Base-by-base conservation (phyloP, 23 tunicate genomes). In the Styela plicata region DNA sequence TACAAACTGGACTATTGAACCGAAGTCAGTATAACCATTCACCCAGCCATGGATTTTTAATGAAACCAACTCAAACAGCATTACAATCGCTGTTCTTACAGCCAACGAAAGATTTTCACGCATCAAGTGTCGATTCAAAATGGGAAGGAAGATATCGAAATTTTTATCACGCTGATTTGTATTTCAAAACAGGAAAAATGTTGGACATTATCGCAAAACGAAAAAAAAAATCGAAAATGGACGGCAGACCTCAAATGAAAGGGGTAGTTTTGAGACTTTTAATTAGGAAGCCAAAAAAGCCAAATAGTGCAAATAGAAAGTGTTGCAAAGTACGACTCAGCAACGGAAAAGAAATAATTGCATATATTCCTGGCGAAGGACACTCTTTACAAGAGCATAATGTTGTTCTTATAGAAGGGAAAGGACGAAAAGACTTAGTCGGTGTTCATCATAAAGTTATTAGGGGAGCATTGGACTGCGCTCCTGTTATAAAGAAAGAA, bases 241-340 rank as follows among this genome's bases (percentile, higher is more conserved):
- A 34, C 61, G 73, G 73, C n/a, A 75, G 80, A 24, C 87, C 90
- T 17, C 96, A 90, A 26, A 69, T 90, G 29, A 85, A 79, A 82
- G 96, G 96, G 22, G 87, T 85, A 25, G 84, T 90, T 57, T 53
- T 90, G 25, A 81, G 80, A 69, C 88, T 89, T 32, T 36, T 90
- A 37, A 82, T 90, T 32, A 68, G 74, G 24, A 90, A 90, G 73
- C 96, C 96, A 1, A 85, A 68, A 32, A 90, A 90, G 67, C 96
- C 96, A 69, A 90, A 90, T 84, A 90, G 96, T 71, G 96, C 96
- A 7, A 90, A 90, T 82, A 82, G 96, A 69, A 85, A 70, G 57
- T 90, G 96, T 36, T 85, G 89, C 74, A 82, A 85, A 80, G 84
- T 90, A 0, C 80, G 96, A 25, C 57, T 90, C 16, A 82, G 82